phyloP scores from a whole-genome alignment of 2,888 invertebrate genomes.

The Microctonus brassicae region DNA sequence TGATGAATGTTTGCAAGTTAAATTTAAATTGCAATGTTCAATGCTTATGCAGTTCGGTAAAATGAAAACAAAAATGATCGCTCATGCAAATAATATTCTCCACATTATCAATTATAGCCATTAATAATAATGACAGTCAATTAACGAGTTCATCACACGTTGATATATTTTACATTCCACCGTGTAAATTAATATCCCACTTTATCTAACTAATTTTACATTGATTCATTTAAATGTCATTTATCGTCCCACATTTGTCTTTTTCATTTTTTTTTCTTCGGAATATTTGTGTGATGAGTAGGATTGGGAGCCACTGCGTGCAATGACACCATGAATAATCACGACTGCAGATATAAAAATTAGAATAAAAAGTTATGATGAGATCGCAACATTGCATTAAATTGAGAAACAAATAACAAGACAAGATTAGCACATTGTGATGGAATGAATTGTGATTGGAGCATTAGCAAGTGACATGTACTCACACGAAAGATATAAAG shows the following conservation, averaged over 20 bases:
- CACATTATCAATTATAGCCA: neutral
- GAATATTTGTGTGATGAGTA: neutral
- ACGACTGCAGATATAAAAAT: constrained; percentile 24
- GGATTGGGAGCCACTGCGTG: constrained; percentile 17
- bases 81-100: neutral
- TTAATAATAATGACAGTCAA: constrained; percentile 6
- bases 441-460: constrained; percentile 19
- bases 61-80: too few relatives aligned
- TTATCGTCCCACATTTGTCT: neutral
- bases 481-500: neutral
- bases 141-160: neutral
- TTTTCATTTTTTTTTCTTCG: neutral
- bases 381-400: too few relatives aligned
- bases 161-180: neutral
- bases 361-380: too few relatives aligned
- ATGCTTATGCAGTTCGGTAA: too few relatives aligned
- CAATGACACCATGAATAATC: neutral
- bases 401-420: too few relatives aligned
- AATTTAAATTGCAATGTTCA: neutral
- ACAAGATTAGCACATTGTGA: neutral
- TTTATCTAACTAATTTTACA: too few relatives aligned
- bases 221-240: too few relatives aligned
- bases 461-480: constrained; percentile 15
- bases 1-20: neutral
- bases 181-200: neutral